These are phyloP conservation scores for Thereuonema tuberculata DNA, from an alignment of 1,140 invertebrate species.

Conservation along the genomic window DNA sequence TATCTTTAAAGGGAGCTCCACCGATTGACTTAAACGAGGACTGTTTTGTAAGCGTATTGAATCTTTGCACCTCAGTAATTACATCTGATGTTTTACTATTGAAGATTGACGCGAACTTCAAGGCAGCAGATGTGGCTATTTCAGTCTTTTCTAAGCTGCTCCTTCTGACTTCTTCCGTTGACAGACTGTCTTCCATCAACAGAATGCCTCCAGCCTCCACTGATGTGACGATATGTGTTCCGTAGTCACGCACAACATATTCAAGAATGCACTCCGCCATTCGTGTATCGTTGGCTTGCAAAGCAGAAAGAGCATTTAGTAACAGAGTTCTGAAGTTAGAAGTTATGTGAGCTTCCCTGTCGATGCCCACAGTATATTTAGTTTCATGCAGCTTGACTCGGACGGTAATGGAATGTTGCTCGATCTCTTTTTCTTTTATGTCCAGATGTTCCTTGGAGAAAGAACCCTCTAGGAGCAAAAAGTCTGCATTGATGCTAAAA, in stretches of 20 bases:
- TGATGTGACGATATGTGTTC: constrained; percentile 23
- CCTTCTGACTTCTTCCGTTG: not conserved
- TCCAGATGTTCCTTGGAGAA: too few relatives aligned
- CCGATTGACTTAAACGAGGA: not conserved
- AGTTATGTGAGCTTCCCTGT: not conserved
- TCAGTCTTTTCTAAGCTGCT: not conserved
- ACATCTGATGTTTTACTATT: not conserved
- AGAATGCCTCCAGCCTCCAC: constrained; percentile 22
- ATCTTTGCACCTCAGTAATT: not conserved
- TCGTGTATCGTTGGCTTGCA: not conserved
- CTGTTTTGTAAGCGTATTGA: not conserved
- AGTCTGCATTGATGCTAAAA: too few relatives aligned
- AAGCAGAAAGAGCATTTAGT: not conserved
- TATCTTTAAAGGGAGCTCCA: not conserved
- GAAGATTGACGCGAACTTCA: not conserved
- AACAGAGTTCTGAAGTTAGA: not conserved
- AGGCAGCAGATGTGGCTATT: not conserved
- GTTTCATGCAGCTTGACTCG: constrained; percentile 21
- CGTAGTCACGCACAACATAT: constrained; percentile 22
- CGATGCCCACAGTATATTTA: constrained; percentile 16
- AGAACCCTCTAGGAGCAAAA: too few relatives aligned
- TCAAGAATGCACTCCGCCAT: not conserved
- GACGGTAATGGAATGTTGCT: constrained; percentile 19
- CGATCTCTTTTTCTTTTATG: too few relatives aligned
- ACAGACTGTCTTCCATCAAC: not conserved